Base-by-base conservation (phyloP, 2,888 invertebrate species). In the Temnothorax ravouxi region DNA sequence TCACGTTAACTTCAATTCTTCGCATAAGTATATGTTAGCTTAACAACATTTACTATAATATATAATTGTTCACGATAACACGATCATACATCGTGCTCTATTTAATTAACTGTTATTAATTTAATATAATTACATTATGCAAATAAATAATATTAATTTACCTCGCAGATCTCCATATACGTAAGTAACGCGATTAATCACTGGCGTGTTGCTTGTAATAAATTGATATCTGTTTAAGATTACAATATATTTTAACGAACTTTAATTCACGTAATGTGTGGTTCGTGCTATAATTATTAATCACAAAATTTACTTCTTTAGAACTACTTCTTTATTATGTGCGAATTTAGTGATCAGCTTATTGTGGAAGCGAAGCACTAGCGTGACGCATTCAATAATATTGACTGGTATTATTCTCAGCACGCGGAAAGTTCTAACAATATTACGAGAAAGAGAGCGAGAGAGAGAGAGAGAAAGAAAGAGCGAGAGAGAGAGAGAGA, bases 101-200 rank as follows among this genome's bases (percentile, higher is more conserved):
- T 69, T 77, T 69, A 69, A 77, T 54, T 69, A 77, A 69, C 25
- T 29, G 1, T 15, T 56, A 77, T 41, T 47, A 67, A 67, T 67
- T 67, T 54, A 54, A 67, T 11, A 9, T 41, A 67, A 77, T 56
- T 56, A 54, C 9, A 13, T 21, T 29, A 29, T 54, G 8, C 15
- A 29, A 41, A 34, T 44, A 25, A 76, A 62, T 62, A 52, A 62
- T 75, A 34, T 25, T 47, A 41, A 41, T 66, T 64, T 41, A 25
- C 18, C 25, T 3, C 3, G 21, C 13, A 13, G 47, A 50, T 11
- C 34, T 38, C n/a, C 25, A 18, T 6, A 25, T 29, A 50, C 5
- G 9, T 54, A 54, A 74, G n/a, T 29, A 69, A 41, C 25, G n/a
- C 25, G 41, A 44, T 67, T n/a, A 56, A 50, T 38, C 41, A 18